Base-by-base conservation (phyloP, 2,888 invertebrate genomes). In the Crocallis elinguaria region DNA sequence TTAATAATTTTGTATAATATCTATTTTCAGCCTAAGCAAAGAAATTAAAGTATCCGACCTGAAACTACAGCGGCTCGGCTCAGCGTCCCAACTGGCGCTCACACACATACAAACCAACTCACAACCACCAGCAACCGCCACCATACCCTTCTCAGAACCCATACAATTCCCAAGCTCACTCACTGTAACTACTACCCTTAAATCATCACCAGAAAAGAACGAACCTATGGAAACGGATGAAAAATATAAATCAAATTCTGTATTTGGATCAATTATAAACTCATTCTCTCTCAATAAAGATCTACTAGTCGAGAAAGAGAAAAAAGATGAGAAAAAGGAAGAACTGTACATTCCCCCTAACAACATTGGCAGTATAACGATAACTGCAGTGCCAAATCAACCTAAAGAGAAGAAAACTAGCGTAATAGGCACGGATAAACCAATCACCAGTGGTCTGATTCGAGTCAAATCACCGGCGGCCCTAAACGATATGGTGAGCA, bases 291-390 rank as follows among this genome's bases (percentile, higher is more conserved):
- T 85, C 2, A 75, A 68, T 62, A 88, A 88, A 62, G 87, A 87
- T 44, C 57, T 85, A 0, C 66, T 76, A 0, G 73, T 82, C 3
- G 89, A 89, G 39, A 82, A 81, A 58, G 79, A 79, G 11, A 77
- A 71, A 61, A 81, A 83, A 33, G 62, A 57, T 0, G 73, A 75
- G 7, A 75, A 67, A 33, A 85, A 84, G 70, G 82, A 85, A 46
- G 89, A 89, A 7, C 44, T 77, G 14, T 87, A 88, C 69, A 75
- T 86, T 67, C 86, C 88, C 8, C 80, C 85, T 0, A 89, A 86
- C 57, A 88, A 75, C 52, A 86, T 89, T 29, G 89, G 91, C 68
- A 86, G 88, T 57, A 86, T 92, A 54, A 92, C 92, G 0, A 92
- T 92, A 42, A 91, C 92, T 0, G 84, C 92, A 0, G 89, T 92